Base-by-base conservation (phyloP, 2,888 invertebrate genomes). In the Carpatolechia fugitivella region DNA sequence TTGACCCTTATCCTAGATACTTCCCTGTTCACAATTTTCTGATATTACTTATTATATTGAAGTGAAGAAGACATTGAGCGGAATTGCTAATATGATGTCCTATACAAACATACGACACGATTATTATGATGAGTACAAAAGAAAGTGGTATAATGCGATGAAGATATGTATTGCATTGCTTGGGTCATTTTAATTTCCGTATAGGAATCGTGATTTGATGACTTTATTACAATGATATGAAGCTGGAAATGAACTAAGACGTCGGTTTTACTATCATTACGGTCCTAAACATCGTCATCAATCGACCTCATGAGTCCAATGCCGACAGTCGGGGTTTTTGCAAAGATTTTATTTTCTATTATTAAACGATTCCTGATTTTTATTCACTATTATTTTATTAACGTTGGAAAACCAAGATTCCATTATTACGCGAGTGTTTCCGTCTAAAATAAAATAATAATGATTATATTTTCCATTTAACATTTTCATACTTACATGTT, bases 41-140 rank as follows among this genome's bases (percentile, higher is more conserved):
- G 63, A 70, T 65, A 70, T 73, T 73, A 77, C n/a, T n/a, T n/a
- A n/a, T 77, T 72, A 70, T 63, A 61, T 53, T 56, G 56, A 52
- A 59, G 57, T 61, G 71, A 80, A 79, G 77, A 74, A 82, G 78
- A 70, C 69, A 74, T 81, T 76, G 29, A 20, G 72, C 58, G 49
- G 58, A 56, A 61, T 66, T 69, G 68, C 60, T 64, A 65, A 66
- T 66, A 63, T 48, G 40, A 52, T 24, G 44, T 47, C 35, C 29
- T 18, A 54, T 16, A 30, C 33, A 52, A 18, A 29, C 14, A 48
- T 11, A 35, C 14, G 44, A 49, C 33, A 29, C 44, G 44, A 38
- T 51, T 55, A 54, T 54, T 48, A 40, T 36, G 33, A 33, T 33
- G 35, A 41, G 18, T 52, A 31, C 18, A 52, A 41, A 52, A 41